phyloP scores from a whole-genome alignment of 2,888 invertebrate genomes.

The Neoascia interrupta region DNA sequence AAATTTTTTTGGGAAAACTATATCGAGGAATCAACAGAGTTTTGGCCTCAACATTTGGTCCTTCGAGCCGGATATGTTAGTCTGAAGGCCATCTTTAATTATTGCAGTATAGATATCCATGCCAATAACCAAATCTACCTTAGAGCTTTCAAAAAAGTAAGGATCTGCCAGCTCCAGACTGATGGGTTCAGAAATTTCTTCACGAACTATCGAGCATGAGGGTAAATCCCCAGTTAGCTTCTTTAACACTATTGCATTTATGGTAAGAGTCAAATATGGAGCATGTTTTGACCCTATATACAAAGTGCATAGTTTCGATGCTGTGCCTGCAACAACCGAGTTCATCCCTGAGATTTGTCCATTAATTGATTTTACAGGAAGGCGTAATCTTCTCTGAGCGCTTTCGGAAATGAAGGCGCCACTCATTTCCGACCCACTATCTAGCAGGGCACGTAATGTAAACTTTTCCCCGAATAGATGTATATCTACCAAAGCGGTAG shows the following conservation, averaged over 20 bases:
- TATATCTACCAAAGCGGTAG: background rate
- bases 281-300: background rate
- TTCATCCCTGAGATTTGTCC: slow-evolving; percentile 11
- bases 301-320: background rate
- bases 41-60: no score
- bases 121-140: slow-evolving; percentile 17
- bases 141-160: slow-evolving; percentile 5
- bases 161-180: slow-evolving; percentile 12
- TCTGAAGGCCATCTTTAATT: background rate
- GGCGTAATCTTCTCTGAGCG: background rate
- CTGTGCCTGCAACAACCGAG: background rate
- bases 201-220: background rate
- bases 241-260: slow-evolving; percentile 13
- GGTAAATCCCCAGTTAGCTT: slow-evolving; percentile 1
- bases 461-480: background rate
- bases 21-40: no score
- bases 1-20: no score
- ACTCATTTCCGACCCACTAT: slow-evolving; percentile 2
- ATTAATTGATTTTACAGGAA: slow-evolving; percentile 7
- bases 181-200: background rate
- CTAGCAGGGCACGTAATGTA: slow-evolving; percentile 2
- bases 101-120: slow-evolving; percentile 9
- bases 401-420: slow-evolving; percentile 14
- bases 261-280: background rate
- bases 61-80: background rate